Evolutionary conservation across 2,888 invertebrate species (phyloP).

Genomic region (Petrolisthes manimaculis): DNA sequence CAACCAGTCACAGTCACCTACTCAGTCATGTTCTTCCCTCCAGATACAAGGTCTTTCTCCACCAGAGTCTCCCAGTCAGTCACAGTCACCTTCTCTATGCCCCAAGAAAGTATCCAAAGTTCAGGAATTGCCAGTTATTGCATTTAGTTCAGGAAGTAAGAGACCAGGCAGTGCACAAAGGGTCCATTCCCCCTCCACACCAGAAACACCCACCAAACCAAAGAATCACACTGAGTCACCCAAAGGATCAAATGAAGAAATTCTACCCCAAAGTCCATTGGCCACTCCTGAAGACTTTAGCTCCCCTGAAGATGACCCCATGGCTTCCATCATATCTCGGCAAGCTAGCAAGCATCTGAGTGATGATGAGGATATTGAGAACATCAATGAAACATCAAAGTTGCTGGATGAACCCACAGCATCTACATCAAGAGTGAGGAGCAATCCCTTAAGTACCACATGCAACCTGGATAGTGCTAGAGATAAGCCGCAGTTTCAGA

Average conservation of each 20-base stretch:
- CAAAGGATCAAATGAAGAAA: constrained; percentile 14
- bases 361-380: constrained; percentile 10
- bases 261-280: neutral
- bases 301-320: constrained; percentile 6
- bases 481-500: constrained; percentile 46
- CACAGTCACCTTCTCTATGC: neutral
- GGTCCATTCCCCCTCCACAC: constrained; percentile 9
- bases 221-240: neutral
- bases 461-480: constrained; percentile 6
- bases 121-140: constrained; percentile 6
- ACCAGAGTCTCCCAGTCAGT: constrained; percentile 26
- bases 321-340: neutral
- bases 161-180: constrained; percentile 52
- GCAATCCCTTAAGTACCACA: neutral
- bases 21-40: neutral
- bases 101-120: neutral
- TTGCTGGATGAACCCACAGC: neutral
- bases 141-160: constrained; percentile 27
- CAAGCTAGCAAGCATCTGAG: neutral
- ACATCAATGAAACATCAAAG: neutral
- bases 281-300: neutral
- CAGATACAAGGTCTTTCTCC: neutral
- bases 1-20: constrained; percentile 20
- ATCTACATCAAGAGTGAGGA: constrained; percentile 27
- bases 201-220: neutral